Conservation (phyloP, 1,140 invertebrate genomes). For the Battus philenor region DNA sequence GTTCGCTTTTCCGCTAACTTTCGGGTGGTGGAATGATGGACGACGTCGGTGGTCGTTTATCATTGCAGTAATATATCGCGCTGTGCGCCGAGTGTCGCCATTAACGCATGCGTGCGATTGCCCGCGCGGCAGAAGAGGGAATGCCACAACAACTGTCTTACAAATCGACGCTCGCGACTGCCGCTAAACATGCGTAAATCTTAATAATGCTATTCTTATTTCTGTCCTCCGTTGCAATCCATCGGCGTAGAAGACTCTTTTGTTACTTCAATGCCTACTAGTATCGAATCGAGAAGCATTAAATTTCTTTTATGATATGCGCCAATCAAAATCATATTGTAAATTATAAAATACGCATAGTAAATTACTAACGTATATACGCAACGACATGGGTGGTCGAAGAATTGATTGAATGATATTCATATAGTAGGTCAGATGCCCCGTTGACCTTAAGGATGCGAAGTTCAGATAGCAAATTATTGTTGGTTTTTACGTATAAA, state of each 20-base stretch:
- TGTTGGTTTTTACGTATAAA: slow-evolving; percentile 41
- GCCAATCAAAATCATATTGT: slow-evolving; percentile 51
- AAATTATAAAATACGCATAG: slow-evolving; percentile 44
- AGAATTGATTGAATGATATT: slow-evolving; percentile 28
- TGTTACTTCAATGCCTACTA: slow-evolving; percentile 4
- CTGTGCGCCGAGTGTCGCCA: slow-evolving; percentile 69
- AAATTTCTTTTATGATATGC: slow-evolving; percentile 1
- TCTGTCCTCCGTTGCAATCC: slow-evolving; percentile 54
- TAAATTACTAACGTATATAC: slow-evolving; percentile 36
- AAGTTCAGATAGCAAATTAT: slow-evolving; percentile 48
- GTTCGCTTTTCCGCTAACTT: slow-evolving; percentile 64
- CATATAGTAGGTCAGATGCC: slow-evolving; percentile 48
- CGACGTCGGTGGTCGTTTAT: slow-evolving; percentile 69
- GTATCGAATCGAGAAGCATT: not conserved
- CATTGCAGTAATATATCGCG: slow-evolving; percentile 69
- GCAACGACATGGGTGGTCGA: slow-evolving; percentile 50
- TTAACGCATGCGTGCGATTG: slow-evolving; percentile 69
- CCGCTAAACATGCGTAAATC: slow-evolving; percentile 67
- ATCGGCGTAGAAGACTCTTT: slow-evolving; percentile 34
- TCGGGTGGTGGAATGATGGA: slow-evolving; percentile 72
- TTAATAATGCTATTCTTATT: slow-evolving; percentile 71
- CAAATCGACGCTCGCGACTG: slow-evolving; percentile 64
- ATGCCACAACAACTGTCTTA: slow-evolving; percentile 55
- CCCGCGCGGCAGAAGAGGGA: slow-evolving; percentile 39
- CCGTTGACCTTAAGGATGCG: slow-evolving; percentile 31